A percentile compares a stretch with the other conserved stretches of the same genome.
phyloP scores from a whole-genome alignment of 2,113 vertebrate species.

The Raphicerus campestris region DNA sequence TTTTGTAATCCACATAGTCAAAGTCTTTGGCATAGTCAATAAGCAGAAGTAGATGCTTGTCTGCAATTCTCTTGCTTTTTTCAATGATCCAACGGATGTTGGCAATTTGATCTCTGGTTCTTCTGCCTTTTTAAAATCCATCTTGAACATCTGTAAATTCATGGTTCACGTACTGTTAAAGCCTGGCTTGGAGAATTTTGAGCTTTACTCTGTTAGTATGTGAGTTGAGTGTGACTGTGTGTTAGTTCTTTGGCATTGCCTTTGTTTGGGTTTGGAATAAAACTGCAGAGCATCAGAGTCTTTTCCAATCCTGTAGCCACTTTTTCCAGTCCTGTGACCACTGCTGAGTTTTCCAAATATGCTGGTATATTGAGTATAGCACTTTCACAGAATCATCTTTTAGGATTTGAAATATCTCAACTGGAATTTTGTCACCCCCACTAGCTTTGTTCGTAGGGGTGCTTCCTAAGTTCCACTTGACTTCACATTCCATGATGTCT shows the following conservation, averaged over 20 bases:
- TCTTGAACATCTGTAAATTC: background rate
- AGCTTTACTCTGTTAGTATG: background rate
- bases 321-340: background rate
- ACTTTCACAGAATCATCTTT: background rate
- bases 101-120: background rate
- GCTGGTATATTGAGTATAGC: background rate
- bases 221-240: background rate
- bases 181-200: background rate
- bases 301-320: background rate
- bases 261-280: background rate
- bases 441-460: background rate
- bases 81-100: accelerated
- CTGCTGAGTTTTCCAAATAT: background rate
- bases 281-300: background rate
- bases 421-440: background rate
- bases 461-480: background rate
- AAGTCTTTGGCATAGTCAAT: background rate
- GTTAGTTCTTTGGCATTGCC: background rate
- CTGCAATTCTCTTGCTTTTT: background rate
- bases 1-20: background rate
- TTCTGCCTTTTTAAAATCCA: background rate
- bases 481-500: background rate
- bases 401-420: background rate
- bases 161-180: background rate
- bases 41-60: background rate